A percentile compares a stretch with the other conserved stretches of the same genome.
phyloP scores from a whole-genome alignment of 2,797 vertebrate species.

The Halcyon chelicuti region DNA sequence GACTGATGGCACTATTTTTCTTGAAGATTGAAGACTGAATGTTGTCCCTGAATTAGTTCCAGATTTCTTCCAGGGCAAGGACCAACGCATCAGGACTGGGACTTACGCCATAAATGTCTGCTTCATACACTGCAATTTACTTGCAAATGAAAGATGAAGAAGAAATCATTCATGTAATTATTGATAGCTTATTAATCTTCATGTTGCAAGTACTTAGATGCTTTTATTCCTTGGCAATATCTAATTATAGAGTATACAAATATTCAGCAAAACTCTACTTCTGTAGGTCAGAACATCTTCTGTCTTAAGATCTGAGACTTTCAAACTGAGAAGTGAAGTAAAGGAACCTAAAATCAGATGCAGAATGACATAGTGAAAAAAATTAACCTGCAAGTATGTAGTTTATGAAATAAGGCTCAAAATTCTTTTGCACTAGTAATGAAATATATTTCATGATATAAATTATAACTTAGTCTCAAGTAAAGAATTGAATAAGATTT shows the following conservation, averaged over 20 bases:
- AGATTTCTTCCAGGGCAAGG: not conserved
- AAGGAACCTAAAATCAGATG: not conserved
- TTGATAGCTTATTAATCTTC: constrained; percentile 2
- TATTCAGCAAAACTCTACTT: not conserved
- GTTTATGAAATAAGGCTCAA: not conserved
- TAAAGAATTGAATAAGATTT: not conserved
- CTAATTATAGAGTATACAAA: not conserved
- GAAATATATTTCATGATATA: not conserved
- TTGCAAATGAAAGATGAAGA: not conserved
- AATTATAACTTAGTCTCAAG: not conserved
- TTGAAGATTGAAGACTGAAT: not conserved
- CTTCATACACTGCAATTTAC: not conserved
- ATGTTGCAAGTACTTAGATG: not conserved
- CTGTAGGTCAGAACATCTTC: not conserved
- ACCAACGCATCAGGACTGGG: not conserved
- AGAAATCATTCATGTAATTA: not conserved
- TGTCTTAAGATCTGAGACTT: not conserved
- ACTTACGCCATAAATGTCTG: not conserved
- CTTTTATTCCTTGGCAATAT: not conserved
- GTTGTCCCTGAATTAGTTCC: not conserved
- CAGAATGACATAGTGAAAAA: not conserved
- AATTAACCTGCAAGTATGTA: not conserved
- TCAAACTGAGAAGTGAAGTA: not conserved
- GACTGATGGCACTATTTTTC: not conserved
- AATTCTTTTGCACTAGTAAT: not conserved